Percentiles rank a stretch among this genome's conserved stretches.
phyloP scores from a whole-genome alignment of 2,797 vertebrate species.

The Pantherophis vulpinus region DNA sequence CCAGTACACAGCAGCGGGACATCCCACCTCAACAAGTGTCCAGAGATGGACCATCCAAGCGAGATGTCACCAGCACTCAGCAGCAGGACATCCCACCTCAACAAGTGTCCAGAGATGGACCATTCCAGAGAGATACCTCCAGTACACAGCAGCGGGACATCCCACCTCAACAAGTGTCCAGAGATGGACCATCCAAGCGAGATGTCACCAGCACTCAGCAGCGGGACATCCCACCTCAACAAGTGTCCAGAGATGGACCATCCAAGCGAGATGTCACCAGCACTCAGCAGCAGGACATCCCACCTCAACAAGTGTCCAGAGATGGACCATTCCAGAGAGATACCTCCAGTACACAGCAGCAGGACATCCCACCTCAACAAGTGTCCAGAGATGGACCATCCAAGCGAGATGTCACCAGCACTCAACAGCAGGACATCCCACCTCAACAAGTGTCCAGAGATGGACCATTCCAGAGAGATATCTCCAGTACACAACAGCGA shows the following conservation, averaged over 20 bases:
- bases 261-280: accelerated
- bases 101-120: background rate
- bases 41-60: background rate
- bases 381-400: background rate
- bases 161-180: background rate
- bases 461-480: too few species aligned
- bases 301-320: background rate
- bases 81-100: background rate
- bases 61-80: accelerated
- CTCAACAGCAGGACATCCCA: background rate
- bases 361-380: background rate
- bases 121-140: accelerated
- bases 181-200: background rate
- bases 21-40: background rate
- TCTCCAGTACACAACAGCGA: background rate
- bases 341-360: accelerated
- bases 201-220: background rate
- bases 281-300: background rate
- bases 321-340: background rate
- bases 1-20: accelerated
- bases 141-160: background rate
- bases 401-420: accelerated
- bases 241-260: background rate
- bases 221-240: background rate
- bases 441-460: background rate